Evolutionary conservation across 2,113 vertebrate species (phyloP).

Genomic region (Acanthochromis polyacanthus): DNA sequence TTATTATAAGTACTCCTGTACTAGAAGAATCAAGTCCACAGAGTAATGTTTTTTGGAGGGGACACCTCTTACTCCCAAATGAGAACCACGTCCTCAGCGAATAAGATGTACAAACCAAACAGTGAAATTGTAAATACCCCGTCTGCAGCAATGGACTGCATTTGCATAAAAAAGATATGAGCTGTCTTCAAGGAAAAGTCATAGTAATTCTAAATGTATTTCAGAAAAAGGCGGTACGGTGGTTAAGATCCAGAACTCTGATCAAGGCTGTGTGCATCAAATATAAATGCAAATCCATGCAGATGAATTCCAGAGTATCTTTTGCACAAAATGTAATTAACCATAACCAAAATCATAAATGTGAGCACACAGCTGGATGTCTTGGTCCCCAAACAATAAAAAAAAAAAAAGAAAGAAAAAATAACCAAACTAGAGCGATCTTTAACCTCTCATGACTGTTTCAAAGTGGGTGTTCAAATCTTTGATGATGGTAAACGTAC

Average conservation of each 20-base stretch:
- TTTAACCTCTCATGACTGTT: background rate
- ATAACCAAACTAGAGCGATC: background rate
- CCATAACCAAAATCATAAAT: background rate
- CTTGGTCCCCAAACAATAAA: background rate
- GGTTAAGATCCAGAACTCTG: background rate
- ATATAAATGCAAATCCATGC: background rate
- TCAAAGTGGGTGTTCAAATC: background rate
- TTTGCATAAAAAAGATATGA: background rate
- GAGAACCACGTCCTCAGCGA: conserved; percentile 1
- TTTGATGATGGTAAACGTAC: background rate
- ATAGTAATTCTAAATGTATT: background rate
- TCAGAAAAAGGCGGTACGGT: background rate
- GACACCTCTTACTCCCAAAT: background rate
- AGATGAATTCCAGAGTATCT: background rate
- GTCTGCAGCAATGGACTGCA: conserved; percentile 6
- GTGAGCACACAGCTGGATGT: background rate
- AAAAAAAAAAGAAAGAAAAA: background rate
- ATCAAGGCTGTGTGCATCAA: background rate
- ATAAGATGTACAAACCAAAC: conserved; percentile 5
- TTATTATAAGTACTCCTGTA: background rate
- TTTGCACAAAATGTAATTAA: background rate
- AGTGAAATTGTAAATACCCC: background rate
- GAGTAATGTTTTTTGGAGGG: background rate
- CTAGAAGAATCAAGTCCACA: background rate
- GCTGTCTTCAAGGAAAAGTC: background rate